Evolutionary conservation across 2,113 vertebrate species (phyloP).

Genomic region (Thamnophis sirtalis): DNA sequence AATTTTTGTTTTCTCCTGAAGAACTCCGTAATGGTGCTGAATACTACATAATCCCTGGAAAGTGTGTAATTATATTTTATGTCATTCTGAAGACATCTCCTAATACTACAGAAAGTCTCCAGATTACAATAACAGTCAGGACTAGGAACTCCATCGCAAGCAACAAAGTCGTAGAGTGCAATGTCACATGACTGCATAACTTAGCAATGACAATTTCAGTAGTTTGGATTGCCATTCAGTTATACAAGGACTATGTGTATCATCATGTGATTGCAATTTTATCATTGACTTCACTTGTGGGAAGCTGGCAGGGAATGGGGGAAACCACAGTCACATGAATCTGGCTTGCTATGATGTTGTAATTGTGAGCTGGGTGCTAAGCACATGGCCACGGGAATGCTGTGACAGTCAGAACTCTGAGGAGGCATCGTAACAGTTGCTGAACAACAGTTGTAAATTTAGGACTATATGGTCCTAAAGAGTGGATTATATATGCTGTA

Average conservation of each 20-base stretch:
- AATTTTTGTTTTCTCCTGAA: not conserved
- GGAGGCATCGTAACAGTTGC: not conserved
- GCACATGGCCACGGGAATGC: not conserved
- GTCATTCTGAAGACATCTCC: slow-evolving; percentile 4
- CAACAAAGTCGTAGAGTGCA: not conserved
- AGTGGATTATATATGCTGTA: not conserved
- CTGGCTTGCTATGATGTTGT: not conserved
- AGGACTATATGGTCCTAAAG: slow-evolving; percentile 11
- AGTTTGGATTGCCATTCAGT: not conserved
- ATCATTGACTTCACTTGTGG: not conserved
- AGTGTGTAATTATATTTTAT: not conserved
- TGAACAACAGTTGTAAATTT: not conserved
- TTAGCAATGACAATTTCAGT: not conserved
- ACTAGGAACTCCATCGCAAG: not conserved
- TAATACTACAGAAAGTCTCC: not conserved
- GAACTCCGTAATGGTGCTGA: not conserved
- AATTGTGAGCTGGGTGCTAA: not conserved
- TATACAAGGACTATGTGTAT: not conserved
- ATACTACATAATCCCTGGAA: not conserved
- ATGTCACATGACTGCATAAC: not conserved
- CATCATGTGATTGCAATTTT: not conserved
- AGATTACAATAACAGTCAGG: not conserved
- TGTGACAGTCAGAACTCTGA: not conserved
- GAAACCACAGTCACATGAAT: not conserved
- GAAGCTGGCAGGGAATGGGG: not conserved